A percentile compares a stretch with the other conserved stretches of the same genome.
phyloP scores from a whole-genome alignment of 2,113 vertebrate genomes.

The Myotis lucifugus region DNA sequence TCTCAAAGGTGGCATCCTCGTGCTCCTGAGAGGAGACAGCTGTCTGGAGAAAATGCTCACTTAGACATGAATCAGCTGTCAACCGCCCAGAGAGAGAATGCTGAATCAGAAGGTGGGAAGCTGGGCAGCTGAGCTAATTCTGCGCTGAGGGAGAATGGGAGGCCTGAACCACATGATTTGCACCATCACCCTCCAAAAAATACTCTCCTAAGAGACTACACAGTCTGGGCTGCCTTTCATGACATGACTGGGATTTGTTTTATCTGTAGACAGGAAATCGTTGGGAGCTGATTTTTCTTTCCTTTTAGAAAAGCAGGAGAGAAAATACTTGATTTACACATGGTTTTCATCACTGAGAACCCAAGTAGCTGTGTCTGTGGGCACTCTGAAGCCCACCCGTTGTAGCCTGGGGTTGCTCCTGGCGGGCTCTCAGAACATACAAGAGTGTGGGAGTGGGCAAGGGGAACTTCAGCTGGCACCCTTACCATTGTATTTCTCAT shows the following conservation, averaged over 20 bases:
- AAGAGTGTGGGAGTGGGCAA: neutral
- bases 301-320: neutral
- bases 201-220: neutral
- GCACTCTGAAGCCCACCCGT: neutral
- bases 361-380: neutral
- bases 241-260: neutral
- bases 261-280: neutral
- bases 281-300: neutral
- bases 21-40: neutral
- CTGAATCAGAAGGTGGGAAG: slow-evolving; percentile 9
- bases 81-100: neutral
- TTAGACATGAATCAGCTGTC: slow-evolving; percentile 12
- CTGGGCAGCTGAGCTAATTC: neutral
- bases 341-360: neutral
- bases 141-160: neutral
- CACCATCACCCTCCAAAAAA: neutral
- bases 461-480: neutral
- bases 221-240: neutral
- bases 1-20: neutral
- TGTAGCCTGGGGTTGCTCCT: neutral
- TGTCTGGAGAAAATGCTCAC: slow-evolving; percentile 35
- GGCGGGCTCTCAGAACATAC: neutral
- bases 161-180: neutral
- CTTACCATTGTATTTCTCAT: neutral
- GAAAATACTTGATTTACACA: neutral